Conservation (phyloP, 2,888 invertebrate genomes). For the Chalcosyrphus nemorum region DNA sequence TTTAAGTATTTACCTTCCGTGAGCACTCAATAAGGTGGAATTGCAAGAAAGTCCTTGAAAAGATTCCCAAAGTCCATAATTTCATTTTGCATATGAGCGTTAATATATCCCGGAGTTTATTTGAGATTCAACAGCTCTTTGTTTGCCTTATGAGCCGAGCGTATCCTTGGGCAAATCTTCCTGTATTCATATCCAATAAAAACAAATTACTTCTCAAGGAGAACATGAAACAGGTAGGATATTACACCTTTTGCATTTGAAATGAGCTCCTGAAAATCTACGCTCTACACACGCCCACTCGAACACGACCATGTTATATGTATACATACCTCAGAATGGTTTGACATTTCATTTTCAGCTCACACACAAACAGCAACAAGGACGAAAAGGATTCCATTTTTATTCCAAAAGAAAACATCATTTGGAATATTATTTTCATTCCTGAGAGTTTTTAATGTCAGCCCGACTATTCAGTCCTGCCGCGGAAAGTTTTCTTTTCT, state of each 20-base stretch:
- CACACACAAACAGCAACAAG: not conserved
- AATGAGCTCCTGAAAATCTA: slow-evolving; percentile 18
- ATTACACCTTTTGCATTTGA: slow-evolving; percentile 46
- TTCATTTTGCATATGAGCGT: not conserved
- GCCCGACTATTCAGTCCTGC: not conserved
- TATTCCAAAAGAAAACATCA: slow-evolving; percentile 53
- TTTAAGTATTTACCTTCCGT: not conserved
- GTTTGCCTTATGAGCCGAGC: slow-evolving; percentile 26
- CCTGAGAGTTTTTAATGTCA: slow-evolving; percentile 49
- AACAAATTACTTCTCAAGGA: slow-evolving; percentile 50
- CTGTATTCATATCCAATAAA: slow-evolving; percentile 50
- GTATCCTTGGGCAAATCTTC: slow-evolving; percentile 28
- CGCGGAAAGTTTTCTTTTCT: slow-evolving; percentile 3
- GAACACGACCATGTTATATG: slow-evolving; percentile 7
- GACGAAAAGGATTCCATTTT: slow-evolving; percentile 32
- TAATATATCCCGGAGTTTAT: not conserved
- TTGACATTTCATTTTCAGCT: slow-evolving; percentile 60
- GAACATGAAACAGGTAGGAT: slow-evolving; percentile 35
- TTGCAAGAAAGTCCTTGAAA: not conserved
- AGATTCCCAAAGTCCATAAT: slow-evolving; percentile 7
- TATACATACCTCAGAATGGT: slow-evolving; percentile 3
- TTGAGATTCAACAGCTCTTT: slow-evolving; percentile 48
- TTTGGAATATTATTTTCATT: slow-evolving; percentile 64
- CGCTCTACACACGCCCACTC: slow-evolving; percentile 20
- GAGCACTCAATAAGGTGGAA: slow-evolving; percentile 7